Evolutionary conservation across 30 jellyfish, hydroid and myxozoan genomes (phyloP), one percentile per base, ranked within the genome.

Genomic region (Aurelia aurita complex sp. Pacific): DNA sequence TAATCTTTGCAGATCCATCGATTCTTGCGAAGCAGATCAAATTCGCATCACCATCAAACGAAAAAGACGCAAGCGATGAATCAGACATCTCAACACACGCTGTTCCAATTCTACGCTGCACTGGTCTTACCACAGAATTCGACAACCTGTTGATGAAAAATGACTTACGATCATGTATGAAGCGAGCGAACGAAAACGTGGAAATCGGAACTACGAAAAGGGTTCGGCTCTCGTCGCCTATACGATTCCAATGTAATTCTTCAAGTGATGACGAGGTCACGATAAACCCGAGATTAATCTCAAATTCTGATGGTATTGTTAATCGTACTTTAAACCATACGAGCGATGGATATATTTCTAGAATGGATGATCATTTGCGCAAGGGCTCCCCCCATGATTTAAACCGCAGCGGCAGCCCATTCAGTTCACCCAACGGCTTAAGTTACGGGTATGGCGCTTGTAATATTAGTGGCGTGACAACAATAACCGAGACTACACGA

Each of bases 391-490:
- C 79, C 1, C 51, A 23, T 12, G 59, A 42, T 12, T 15, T 85
- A 38, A 23, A 17, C 63, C 40, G 66, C 11, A 51, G 13, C 13
- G 60, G 65, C 16, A 82, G 81, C 64, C 81, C 88, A 3, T 57
- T 63, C 34, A 18, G 59, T 61, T 85, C 94, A 14, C 94, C 94
- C 35, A 74, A 13, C 32, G 88, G 76, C 32, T 54, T 4, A 15
- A 57, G 77, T 51, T 73, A 82, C 36, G 83, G 90, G 40, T 85
- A 67, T 8, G 88, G 82, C 69, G 75, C 89, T 15, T 73, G 90
- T 68, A 89, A 89, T 43, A 80, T 91, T 80, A 91, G 97, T 59
- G 97, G 97, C 46, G 96, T 91, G 52, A 85, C 97, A 0, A 82
- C 84, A 11, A 59, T 91, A 62, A 78, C 97, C 4, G 97, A 91